These are phyloP conservation scores for Polydrusus cervinus DNA, from an alignment of 2,888 invertebrate species.

Conservation along the genomic window DNA sequence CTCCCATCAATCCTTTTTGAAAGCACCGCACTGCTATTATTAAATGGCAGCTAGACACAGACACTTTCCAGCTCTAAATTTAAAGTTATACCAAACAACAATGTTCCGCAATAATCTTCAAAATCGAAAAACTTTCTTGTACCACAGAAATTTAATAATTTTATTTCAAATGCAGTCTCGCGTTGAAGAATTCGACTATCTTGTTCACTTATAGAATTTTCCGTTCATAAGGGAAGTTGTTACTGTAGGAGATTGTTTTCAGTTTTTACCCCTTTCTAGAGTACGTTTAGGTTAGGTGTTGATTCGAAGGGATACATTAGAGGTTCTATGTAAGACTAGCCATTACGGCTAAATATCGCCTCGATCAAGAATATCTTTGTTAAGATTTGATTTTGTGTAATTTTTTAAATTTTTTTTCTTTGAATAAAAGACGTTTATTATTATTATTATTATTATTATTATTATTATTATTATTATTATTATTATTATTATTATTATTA, in stretches of 20 bases:
- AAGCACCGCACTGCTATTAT: too few relatives aligned
- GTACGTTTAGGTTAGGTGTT: neutral
- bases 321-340: too few relatives aligned
- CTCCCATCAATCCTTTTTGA: too few relatives aligned
- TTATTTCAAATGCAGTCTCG: constrained; percentile 27
- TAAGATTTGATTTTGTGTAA: too few relatives aligned
- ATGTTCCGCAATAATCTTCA: constrained; percentile 1
- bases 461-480: too few relatives aligned
- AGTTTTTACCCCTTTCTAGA: constrained; percentile 46
- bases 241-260: constrained; percentile 52
- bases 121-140: constrained; percentile 15
- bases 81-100: neutral
- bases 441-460: too few relatives aligned
- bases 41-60: too few relatives aligned
- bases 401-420: too few relatives aligned
- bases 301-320: neutral
- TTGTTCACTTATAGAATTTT: constrained; percentile 41
- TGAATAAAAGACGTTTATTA: too few relatives aligned
- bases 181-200: constrained; percentile 28
- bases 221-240: constrained; percentile 40
- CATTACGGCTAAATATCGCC: too few relatives aligned
- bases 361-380: too few relatives aligned
- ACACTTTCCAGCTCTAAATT: neutral
- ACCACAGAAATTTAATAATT: constrained; percentile 44
- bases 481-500: too few relatives aligned